Conservation (phyloP, 2,113 vertebrate species). For the Nesoenas mayeri region DNA sequence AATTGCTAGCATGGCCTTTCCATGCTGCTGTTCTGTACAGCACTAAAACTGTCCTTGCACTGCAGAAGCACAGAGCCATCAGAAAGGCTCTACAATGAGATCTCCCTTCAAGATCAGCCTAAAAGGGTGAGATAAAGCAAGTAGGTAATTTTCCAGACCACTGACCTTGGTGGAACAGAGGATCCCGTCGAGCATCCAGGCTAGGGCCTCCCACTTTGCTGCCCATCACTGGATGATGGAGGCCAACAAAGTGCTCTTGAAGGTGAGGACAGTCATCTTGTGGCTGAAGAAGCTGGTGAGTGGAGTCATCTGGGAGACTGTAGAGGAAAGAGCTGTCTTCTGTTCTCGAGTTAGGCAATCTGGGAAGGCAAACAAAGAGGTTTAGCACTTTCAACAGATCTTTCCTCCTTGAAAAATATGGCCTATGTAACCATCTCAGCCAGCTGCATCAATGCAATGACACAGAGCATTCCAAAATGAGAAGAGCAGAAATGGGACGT, state of each 20-base stretch:
- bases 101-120: neutral
- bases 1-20: neutral
- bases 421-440: neutral
- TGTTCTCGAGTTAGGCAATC: slow-evolving; percentile 25
- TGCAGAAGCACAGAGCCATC: neutral
- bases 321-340: slow-evolving; percentile 77
- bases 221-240: slow-evolving; percentile 49
- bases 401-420: neutral
- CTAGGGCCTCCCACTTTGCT: slow-evolving; percentile 10
- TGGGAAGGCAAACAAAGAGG: neutral
- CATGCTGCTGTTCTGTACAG: neutral
- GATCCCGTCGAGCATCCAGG: slow-evolving; percentile 57
- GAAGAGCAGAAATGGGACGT: neutral
- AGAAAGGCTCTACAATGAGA: neutral
- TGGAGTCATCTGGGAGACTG: slow-evolving; percentile 79
- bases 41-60: neutral
- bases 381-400: neutral
- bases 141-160: neutral
- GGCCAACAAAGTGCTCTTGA: slow-evolving; percentile 64
- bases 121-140: neutral
- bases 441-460: neutral
- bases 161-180: slow-evolving; percentile 73
- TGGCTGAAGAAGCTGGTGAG: slow-evolving; percentile 76
- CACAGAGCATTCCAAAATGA: neutral
- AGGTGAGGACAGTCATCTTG: slow-evolving; percentile 63